phyloP scores from a whole-genome alignment of 2,797 vertebrate species.

The Eulemur mongoz region DNA sequence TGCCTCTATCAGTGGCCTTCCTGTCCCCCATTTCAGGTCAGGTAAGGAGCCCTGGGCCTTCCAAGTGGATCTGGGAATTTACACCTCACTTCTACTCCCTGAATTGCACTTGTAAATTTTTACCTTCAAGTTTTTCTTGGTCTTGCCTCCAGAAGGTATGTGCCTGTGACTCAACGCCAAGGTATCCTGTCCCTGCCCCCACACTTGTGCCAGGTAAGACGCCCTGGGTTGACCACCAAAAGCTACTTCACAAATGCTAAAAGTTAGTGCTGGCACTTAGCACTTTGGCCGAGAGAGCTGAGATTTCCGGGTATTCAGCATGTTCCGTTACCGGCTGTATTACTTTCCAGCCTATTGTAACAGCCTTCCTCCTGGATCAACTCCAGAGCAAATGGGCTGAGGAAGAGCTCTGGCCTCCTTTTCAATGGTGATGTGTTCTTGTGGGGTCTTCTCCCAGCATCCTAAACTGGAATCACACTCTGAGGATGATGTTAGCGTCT shows the following conservation, averaged over 20 bases:
- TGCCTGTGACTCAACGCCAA: not conserved
- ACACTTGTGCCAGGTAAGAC: not conserved
- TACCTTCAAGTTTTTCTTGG: not conserved
- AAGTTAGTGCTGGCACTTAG: not conserved
- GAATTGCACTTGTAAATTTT: not conserved
- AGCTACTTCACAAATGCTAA: slow-evolving; percentile 36
- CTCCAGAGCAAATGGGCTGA: slow-evolving; percentile 7
- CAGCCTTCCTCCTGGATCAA: slow-evolving; percentile 45
- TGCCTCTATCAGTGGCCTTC: not conserved
- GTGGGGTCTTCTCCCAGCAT: not conserved
- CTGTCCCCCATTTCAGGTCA: not conserved
- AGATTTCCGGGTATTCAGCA: slow-evolving; percentile 65
- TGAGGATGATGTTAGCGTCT: not conserved
- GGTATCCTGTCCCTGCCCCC: not conserved
- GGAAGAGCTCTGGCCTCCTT: not conserved
- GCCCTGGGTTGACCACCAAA: not conserved
- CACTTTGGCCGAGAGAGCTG: not conserved
- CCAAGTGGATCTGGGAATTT: not conserved
- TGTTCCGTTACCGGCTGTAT: not conserved
- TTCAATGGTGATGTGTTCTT: not conserved
- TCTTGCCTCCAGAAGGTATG: not conserved
- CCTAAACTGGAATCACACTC: not conserved
- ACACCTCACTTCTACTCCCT: not conserved
- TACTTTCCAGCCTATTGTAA: slow-evolving; percentile 59
- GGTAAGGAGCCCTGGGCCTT: not conserved